Evolutionary conservation across 2,888 invertebrate genomes (phyloP), one percentile per base, ranked within the genome.

Genomic region (Hylaea fasciaria): DNA sequence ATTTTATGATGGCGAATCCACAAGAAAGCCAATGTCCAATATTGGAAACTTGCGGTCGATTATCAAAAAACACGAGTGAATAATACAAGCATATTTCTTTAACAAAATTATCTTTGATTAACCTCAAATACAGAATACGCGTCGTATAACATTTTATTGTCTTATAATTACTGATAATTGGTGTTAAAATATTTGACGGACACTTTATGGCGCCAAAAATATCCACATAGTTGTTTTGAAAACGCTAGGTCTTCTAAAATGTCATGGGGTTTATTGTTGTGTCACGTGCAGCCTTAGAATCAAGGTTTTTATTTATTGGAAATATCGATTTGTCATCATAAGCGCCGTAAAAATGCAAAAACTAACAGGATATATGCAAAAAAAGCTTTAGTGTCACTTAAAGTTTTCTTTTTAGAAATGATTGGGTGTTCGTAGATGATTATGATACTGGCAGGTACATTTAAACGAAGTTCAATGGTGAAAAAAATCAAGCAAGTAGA

Each of bases 151-250:
- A 12, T 37, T 44, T 62, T 62, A 62, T 57, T 48, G 52, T 53
- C 41, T 46, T 52, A 43, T 62, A 62, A 62, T 62, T 40, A 62
- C 40, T 16, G 0, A 48, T 62, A 48, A 62, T 62, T 57, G 61
- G 14, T 40, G 16, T 28, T 2, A 41, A 52, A 60, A 54, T 54
- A 56, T 61, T 51, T 55, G 60, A 48, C 61, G 17, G 43, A 50
- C 14, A 35, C 1, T 56, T 61, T 61, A 48, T 52, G 43, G 32
- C 56, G 43, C 13, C 29, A 29, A 17, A 41, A 28, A 51, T 57
- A 41, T 48, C 39, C 50, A 54, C 14, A 62, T 52, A 12, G 51
- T 51, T 37, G 35, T 56, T 44, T 53, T 22, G 28, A 17, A 28
- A 51, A 60, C 50, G 46, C 43, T 57, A 62, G 52, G 48, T 52